Evolutionary conservation across 2,113 vertebrate genomes (phyloP).

Genomic region (Campylorhamphus procurvoides): DNA sequence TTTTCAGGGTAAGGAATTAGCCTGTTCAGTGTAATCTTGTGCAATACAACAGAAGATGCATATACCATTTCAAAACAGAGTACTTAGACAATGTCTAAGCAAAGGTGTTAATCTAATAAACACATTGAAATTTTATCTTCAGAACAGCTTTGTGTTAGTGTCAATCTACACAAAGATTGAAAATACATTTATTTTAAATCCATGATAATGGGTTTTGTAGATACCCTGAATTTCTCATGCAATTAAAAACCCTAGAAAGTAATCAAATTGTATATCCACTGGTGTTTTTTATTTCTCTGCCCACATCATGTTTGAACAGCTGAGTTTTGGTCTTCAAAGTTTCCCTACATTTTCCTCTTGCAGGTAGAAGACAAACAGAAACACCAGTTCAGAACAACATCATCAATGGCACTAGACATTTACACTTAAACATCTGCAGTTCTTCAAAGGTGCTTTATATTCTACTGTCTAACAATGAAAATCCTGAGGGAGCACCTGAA

Average conservation of each 20-base stretch:
- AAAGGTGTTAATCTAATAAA: neutral
- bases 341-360: neutral
- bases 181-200: neutral
- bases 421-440: neutral
- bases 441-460: neutral
- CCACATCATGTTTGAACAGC: neutral
- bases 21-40: neutral
- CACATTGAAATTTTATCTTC: neutral
- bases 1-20: neutral
- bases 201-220: neutral
- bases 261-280: neutral
- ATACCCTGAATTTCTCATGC: neutral
- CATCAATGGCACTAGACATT: neutral
- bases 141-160: neutral
- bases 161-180: neutral
- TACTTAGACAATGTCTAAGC: neutral
- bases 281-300: neutral
- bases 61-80: neutral
- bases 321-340: neutral
- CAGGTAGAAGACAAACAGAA: neutral
- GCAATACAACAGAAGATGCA: neutral
- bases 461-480: neutral
- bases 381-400: neutral
- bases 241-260: neutral
- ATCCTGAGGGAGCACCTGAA: neutral